A percentile compares a stretch with the other conserved stretches of the same genome.
Conservation (phyloP, 64 coral and sea anemone genomes). For the Montipora efflorescens region DNA sequence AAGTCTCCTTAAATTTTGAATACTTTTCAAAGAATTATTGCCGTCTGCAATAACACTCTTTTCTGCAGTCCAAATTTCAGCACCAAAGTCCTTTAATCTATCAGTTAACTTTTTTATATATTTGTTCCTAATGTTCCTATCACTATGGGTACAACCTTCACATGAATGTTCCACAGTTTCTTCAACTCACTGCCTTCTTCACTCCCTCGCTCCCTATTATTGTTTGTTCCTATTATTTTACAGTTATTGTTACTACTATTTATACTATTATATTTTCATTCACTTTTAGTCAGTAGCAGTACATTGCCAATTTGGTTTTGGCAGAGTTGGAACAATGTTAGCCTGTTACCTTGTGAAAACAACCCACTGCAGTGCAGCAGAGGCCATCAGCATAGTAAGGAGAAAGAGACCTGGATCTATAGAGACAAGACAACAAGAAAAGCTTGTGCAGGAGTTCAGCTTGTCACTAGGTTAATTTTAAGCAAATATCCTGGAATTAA, state of each 20-base stretch:
- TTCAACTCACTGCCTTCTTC: no score
- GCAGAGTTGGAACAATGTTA: conserved; percentile 77
- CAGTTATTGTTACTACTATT: neutral
- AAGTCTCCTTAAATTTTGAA: no score
- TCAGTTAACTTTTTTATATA: no score
- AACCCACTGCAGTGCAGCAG: conserved; percentile 40
- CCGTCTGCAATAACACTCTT: no score
- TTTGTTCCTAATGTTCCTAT: no score
- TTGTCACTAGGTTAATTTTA: neutral
- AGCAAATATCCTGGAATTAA: neutral
- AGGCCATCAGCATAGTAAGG: conserved; percentile 51
- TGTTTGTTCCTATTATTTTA: no score
- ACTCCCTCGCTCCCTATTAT: no score
- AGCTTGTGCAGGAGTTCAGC: conserved; percentile 46
- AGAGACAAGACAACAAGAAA: conserved; percentile 72
- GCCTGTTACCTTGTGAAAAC: conserved; percentile 76
- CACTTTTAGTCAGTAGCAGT: conserved; percentile 71
- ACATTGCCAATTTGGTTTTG: conserved; percentile 72
- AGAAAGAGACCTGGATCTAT: conserved; percentile 76
- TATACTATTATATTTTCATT: neutral
- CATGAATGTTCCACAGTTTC: no score
- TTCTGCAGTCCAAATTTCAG: no score
- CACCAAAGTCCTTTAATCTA: no score
- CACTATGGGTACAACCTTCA: no score
- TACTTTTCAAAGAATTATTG: no score